These are phyloP conservation scores for Caenorhabditis sp. DNA, from an alignment of 2,888 invertebrate species.

Conservation along the genomic window DNA sequence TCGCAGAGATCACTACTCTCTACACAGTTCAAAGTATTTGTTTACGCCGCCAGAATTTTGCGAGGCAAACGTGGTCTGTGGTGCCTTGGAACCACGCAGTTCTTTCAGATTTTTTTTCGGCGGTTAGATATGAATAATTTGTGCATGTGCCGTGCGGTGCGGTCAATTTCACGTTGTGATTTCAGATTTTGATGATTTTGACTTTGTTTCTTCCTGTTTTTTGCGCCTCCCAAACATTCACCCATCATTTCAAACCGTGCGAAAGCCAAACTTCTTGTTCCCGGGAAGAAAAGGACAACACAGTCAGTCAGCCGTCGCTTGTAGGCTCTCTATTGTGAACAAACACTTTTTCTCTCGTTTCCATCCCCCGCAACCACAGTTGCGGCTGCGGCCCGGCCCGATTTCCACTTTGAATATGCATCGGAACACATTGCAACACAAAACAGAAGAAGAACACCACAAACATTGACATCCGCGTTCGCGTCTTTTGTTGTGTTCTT, in stretches of 20 bases:
- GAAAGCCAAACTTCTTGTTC: background rate
- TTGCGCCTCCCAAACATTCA: no score
- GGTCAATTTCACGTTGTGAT: no score
- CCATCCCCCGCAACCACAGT: no score
- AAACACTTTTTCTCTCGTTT: no score
- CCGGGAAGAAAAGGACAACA: no score
- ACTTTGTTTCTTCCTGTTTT: no score
- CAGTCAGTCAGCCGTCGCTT: no score
- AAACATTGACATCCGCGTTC: conserved; percentile 48
- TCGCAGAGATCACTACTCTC: conserved; percentile 23
- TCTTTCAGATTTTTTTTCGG: background rate
- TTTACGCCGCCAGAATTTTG: conserved; percentile 8
- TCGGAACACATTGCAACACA: conserved; percentile 57
- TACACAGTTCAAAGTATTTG: conserved; percentile 4
- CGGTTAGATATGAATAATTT: no score
- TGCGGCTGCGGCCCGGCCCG: no score
- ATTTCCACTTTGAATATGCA: conserved; percentile 41
- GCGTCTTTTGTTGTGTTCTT: conserved; percentile 7
- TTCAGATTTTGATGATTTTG: no score
- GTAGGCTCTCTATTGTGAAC: conserved; percentile 34
- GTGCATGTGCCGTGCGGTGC: no score
- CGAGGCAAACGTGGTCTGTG: background rate
- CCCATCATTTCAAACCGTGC: background rate
- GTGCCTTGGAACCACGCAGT: background rate
- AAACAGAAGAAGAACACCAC: conserved; percentile 28